Conservation (phyloP, 2,797 vertebrate genomes). For the Phyllotis vaccarum region DNA sequence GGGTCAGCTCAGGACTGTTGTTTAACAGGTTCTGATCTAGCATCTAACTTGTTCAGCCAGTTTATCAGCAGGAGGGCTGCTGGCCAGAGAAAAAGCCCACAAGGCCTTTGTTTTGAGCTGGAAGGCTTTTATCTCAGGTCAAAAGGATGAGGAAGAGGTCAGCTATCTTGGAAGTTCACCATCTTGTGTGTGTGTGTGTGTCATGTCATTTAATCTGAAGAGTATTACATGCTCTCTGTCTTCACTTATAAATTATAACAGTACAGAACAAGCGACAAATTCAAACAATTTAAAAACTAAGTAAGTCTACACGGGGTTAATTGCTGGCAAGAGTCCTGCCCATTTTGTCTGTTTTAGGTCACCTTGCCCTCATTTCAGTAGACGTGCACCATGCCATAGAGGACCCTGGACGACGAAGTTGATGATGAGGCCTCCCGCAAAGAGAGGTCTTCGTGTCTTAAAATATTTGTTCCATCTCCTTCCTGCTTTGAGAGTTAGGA, state of each 20-base stretch:
- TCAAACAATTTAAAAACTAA: slow-evolving; percentile 74
- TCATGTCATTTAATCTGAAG: slow-evolving; percentile 87
- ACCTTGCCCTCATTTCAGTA: slow-evolving; percentile 89
- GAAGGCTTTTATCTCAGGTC: background rate
- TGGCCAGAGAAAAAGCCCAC: background rate
- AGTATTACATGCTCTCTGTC: slow-evolving; percentile 78
- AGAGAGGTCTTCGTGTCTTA: slow-evolving; percentile 95
- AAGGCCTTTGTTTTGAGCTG: background rate
- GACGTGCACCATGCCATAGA: slow-evolving; percentile 99
- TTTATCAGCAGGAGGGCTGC: background rate
- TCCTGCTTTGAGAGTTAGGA: slow-evolving; percentile 97
- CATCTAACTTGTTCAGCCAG: background rate
- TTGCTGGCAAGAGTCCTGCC: slow-evolving; percentile 66
- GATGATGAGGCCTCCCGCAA: slow-evolving; percentile 97
- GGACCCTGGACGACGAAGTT: slow-evolving; percentile 98
- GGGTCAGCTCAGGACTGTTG: background rate
- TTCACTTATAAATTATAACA: slow-evolving; percentile 83
- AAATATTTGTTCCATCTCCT: slow-evolving; percentile 98
- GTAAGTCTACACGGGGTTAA: slow-evolving; percentile 68
- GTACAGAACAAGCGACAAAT: slow-evolving; percentile 75
- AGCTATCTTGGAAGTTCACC: background rate
- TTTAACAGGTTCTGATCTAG: background rate
- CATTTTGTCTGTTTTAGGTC: slow-evolving; percentile 54
- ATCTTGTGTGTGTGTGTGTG: too few relatives aligned
- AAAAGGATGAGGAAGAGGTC: background rate